A percentile compares a stretch with the other conserved stretches of the same genome.
Evolutionary conservation across 2,888 invertebrate species (phyloP).

Genomic region (Ormyrus thymus): DNA sequence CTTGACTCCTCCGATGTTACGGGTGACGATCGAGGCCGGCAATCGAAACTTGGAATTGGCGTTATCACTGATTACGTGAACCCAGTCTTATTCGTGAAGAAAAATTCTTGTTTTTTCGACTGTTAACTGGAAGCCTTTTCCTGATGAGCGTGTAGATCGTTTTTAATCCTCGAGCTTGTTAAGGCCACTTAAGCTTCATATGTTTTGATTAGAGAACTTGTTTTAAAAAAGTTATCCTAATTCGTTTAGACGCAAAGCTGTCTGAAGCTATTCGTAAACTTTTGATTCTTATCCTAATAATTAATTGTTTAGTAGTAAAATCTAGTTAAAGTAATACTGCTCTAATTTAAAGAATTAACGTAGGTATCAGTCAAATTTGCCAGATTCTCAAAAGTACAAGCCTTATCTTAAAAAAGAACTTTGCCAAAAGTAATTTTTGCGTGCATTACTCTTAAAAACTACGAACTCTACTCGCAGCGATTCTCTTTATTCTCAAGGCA

Average conservation of each 20-base stretch:
- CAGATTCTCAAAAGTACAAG: background rate
- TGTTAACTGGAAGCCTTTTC: slow-evolving; percentile 4
- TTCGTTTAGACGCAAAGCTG: too few species aligned
- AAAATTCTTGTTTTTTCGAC: background rate
- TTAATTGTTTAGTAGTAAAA: slow-evolving; percentile 4
- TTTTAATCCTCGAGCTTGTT: background rate
- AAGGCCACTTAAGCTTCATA: background rate
- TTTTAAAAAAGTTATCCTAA: background rate
- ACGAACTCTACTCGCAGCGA: too few species aligned
- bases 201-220: background rate
- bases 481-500: too few species aligned
- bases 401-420: background rate
- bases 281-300: background rate
- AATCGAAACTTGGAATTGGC: slow-evolving; percentile 20
- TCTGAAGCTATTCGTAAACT: too few species aligned
- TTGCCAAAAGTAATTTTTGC: background rate
- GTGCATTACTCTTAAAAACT: background rate
- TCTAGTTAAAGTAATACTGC: slow-evolving; percentile 17
- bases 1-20: background rate
- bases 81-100: slow-evolving; percentile 23
- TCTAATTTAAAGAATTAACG: background rate
- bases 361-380: too few species aligned
- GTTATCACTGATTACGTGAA: slow-evolving; percentile 17
- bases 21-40: background rate
- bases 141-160: slow-evolving; percentile 2